These are phyloP conservation scores for Papilio protenor DNA, from an alignment of 2,888 invertebrate species.

Conservation along the genomic window DNA sequence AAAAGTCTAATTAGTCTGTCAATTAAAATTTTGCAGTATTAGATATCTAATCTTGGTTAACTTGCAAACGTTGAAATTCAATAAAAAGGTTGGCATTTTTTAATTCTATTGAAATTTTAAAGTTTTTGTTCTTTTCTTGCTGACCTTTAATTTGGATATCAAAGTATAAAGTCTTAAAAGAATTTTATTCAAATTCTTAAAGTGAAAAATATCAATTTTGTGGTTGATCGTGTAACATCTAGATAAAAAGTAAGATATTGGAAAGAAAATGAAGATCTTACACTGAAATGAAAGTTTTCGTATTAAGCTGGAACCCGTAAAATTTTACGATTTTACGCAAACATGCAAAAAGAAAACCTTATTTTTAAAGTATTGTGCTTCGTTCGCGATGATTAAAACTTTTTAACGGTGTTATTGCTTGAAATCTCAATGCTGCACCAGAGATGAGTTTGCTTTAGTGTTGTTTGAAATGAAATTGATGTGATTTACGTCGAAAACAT, in stretches of 20 bases:
- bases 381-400: conserved; percentile 29
- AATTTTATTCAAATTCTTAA: conserved; percentile 13
- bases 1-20: no score
- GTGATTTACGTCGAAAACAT: neutral
- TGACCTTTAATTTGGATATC: neutral
- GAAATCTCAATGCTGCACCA: neutral
- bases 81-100: neutral
- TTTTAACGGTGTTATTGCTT: conserved; percentile 24
- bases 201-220: conserved; percentile 29
- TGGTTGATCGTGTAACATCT: conserved; percentile 6
- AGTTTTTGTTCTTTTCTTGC: neutral
- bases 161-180: neutral
- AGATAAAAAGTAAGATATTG: conserved; percentile 33
- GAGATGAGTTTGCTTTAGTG: neutral
- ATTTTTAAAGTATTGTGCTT: conserved; percentile 28
- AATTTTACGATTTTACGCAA: conserved; percentile 30
- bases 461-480: neutral
- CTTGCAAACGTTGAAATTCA: neutral
- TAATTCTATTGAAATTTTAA: neutral
- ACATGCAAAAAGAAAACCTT: conserved; percentile 30
- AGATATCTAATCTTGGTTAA: neutral
- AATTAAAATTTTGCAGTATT: no score
- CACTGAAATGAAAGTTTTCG: conserved; percentile 31
- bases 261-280: conserved; percentile 31
- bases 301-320: conserved; percentile 32